Percentiles rank a stretch among this genome's conserved stretches.
These are phyloP conservation scores for Uria aalge DNA, from an alignment of 2,113 vertebrate species.

Conservation along the genomic window DNA sequence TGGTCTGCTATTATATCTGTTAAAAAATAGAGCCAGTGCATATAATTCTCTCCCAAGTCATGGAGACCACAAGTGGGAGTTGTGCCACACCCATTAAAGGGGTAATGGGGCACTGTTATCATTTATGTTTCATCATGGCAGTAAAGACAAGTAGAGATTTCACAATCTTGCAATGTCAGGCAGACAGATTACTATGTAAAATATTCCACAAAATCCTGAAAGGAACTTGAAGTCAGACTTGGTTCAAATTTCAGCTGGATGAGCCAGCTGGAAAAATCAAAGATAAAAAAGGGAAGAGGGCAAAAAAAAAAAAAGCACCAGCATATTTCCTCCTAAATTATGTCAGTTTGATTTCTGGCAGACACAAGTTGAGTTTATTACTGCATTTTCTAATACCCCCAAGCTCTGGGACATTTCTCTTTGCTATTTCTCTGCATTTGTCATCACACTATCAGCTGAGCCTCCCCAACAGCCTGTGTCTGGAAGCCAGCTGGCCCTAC, in stretches of 20 bases:
- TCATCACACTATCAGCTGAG: not conserved
- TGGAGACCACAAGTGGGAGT: not conserved
- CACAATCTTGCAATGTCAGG: not conserved
- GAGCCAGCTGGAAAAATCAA: constrained; percentile 15
- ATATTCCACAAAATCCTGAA: not conserved
- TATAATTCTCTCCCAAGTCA: not conserved
- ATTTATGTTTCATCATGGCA: not conserved
- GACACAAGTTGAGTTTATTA: not conserved
- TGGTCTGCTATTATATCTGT: not conserved
- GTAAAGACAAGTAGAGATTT: not conserved
- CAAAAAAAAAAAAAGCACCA: not conserved
- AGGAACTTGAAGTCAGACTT: not conserved
- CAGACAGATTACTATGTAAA: not conserved
- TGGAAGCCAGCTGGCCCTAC: not conserved
- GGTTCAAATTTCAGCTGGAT: not conserved
- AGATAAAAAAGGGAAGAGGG: not conserved
- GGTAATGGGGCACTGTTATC: not conserved
- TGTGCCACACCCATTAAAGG: not conserved
- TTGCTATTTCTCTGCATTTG: not conserved
- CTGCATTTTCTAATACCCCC: not conserved
- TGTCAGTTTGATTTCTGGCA: not conserved
- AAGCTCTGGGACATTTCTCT: not conserved
- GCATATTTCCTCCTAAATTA: not conserved
- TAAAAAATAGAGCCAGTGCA: not conserved
- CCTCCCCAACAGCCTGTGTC: not conserved